Evolutionary conservation across 1,140 invertebrate genomes (phyloP).

Genomic region (Hormaphis cornu): DNA sequence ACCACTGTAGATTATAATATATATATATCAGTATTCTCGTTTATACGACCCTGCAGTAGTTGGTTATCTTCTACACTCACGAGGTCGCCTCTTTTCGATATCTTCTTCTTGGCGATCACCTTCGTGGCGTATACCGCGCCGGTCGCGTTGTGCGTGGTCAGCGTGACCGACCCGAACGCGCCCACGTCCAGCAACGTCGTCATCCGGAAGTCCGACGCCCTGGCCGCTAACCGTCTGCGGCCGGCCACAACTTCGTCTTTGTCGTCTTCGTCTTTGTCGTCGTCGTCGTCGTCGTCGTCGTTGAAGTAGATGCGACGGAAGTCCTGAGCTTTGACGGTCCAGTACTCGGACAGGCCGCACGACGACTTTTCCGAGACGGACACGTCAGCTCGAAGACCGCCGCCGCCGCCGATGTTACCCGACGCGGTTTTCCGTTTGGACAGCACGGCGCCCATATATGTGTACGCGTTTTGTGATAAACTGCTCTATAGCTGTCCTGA

Average conservation of each 20-base stretch:
- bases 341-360: neutral
- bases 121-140: neutral
- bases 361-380: neutral
- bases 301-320: neutral
- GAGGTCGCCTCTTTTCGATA: constrained; percentile 46
- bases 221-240: too few species aligned
- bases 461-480: too few species aligned
- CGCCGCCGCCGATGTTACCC: too few species aligned
- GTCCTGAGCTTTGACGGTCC: neutral
- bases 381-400: neutral
- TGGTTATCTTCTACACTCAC: too few species aligned
- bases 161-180: neutral
- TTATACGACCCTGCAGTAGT: too few species aligned
- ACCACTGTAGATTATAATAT: too few species aligned
- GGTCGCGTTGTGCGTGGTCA: neutral
- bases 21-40: too few species aligned
- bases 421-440: neutral
- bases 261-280: too few species aligned
- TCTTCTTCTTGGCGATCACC: constrained; percentile 60
- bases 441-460: neutral
- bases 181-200: neutral
- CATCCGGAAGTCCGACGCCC: neutral
- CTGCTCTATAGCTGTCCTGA: too few species aligned
- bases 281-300: neutral
- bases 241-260: too few species aligned